Conservation (phyloP, 2,888 invertebrate species). For the Lumbricus terrestris region DNA sequence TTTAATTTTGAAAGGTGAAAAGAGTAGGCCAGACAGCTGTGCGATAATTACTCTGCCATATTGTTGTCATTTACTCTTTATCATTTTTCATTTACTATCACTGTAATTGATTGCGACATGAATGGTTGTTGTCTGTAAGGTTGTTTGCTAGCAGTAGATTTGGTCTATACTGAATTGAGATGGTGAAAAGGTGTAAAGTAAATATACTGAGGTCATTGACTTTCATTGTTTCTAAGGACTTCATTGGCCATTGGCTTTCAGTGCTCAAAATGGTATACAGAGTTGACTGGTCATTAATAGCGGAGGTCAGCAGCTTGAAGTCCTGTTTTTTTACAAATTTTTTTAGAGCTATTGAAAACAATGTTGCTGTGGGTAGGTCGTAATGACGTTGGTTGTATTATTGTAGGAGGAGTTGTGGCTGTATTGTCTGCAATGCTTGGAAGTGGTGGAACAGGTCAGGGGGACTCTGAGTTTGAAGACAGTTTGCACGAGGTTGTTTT, state of each 20-base stretch:
- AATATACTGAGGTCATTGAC: too few relatives aligned
- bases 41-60: too few relatives aligned
- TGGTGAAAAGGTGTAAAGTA: too few relatives aligned
- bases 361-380: not conserved
- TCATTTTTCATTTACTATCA: too few relatives aligned
- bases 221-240: too few relatives aligned
- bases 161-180: too few relatives aligned
- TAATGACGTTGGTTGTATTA: not conserved
- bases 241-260: not conserved
- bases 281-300: not conserved
- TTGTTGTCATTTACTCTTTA: too few relatives aligned
- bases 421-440: slow-evolving; percentile 3
- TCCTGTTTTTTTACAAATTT: not conserved
- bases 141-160: too few relatives aligned
- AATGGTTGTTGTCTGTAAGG: too few relatives aligned
- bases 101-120: too few relatives aligned
- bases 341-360: not conserved
- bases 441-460: not conserved
- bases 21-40: too few relatives aligned
- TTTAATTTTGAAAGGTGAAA: too few relatives aligned
- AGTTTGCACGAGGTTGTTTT: slow-evolving; percentile 44
- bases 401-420: not conserved
- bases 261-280: not conserved
- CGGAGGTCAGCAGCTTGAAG: not conserved
- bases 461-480: slow-evolving; percentile 38